Evolutionary conservation across 2,888 invertebrate genomes (phyloP).

Genomic region (Hyposoter dolosus): DNA sequence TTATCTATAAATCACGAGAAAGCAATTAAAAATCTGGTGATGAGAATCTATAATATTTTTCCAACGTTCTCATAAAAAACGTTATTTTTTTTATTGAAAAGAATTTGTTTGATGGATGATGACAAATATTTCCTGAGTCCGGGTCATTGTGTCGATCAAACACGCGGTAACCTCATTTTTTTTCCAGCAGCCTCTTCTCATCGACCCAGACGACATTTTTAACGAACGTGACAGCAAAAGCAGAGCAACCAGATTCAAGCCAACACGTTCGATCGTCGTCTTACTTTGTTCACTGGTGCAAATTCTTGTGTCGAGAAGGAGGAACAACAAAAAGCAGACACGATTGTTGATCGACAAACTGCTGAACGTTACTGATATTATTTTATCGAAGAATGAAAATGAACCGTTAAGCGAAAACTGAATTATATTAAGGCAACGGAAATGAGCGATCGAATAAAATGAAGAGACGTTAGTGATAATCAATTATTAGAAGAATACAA

Average conservation of each 20-base stretch:
- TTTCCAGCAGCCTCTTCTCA: slow-evolving; percentile 7
- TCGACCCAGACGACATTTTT: slow-evolving; percentile 14
- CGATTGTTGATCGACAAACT: slow-evolving; percentile 23
- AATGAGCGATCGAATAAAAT: not conserved
- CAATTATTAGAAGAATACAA: not conserved
- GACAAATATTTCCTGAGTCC: slow-evolving; percentile 2
- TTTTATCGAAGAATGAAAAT: slow-evolving; percentile 44
- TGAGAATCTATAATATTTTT: slow-evolving; percentile 1
- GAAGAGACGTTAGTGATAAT: not conserved
- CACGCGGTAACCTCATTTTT: slow-evolving; percentile 55
- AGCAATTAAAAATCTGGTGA: not conserved
- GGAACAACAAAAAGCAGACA: slow-evolving; percentile 15
- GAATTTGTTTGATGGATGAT: not conserved
- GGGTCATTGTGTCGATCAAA: slow-evolving; percentile 44
- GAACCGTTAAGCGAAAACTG: not conserved
- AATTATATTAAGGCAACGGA: not conserved
- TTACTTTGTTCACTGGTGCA: not conserved
- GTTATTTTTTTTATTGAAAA: not conserved
- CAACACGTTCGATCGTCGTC: slow-evolving; percentile 25
- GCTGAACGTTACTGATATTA: not conserved
- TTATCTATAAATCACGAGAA: not conserved
- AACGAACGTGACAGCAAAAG: slow-evolving; percentile 30
- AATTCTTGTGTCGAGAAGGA: slow-evolving; percentile 9
- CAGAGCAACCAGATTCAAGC: slow-evolving; percentile 28
- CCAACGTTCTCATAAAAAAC: not conserved